Evolutionary conservation across 2,888 invertebrate species (phyloP), one percentile per base, ranked within the genome.

Genomic region (Cephus pygmeus): DNA sequence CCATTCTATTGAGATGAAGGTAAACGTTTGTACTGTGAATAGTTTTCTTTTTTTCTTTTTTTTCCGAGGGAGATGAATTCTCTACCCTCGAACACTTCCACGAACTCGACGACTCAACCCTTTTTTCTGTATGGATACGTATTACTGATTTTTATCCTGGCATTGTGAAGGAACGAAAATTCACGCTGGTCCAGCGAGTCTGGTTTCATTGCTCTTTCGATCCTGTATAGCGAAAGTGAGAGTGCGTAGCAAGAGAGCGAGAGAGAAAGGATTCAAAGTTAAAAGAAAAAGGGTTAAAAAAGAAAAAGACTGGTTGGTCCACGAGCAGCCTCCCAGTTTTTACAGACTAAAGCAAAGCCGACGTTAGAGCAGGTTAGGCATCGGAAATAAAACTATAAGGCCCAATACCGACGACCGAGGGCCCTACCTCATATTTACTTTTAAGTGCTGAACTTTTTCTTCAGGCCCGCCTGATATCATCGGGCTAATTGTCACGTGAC

Each of bases 91-190:
- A 56, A 56, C 56, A 56, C 56, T 56, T 56, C 56, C 23, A 56
- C 56, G 56, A 56, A 56, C 23, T 56, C 56, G 23, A 56, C 23
- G 56, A 56, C 56, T 79, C 82, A 84, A 84, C 83, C 84, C 84
- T 83, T 84, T 84, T 82, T 80, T 71, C 81, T 69, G 36, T 76
- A 77, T 79, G 73, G 76, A 77, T 76, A 36, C 75, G 74, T n/a
- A 40, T 77, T 80, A 79, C 79, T 79, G 80, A 82, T 81, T 82
- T 81, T 82, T 79, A 76, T 79, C 78, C 77, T 77, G 75, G 76
- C 69, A 80, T 83, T 84, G 82, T 84, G 76, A 34, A 34, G 80
- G 79, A 80, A 71, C 76, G 81, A 85, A 83, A 85, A 85, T 86
- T 85, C 83, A 85, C 85, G 84, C 83, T 83, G 56, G 56, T 56